Evolutionary conservation across 1,140 invertebrate species (phyloP).

Genomic region (Drosophila lini): DNA sequence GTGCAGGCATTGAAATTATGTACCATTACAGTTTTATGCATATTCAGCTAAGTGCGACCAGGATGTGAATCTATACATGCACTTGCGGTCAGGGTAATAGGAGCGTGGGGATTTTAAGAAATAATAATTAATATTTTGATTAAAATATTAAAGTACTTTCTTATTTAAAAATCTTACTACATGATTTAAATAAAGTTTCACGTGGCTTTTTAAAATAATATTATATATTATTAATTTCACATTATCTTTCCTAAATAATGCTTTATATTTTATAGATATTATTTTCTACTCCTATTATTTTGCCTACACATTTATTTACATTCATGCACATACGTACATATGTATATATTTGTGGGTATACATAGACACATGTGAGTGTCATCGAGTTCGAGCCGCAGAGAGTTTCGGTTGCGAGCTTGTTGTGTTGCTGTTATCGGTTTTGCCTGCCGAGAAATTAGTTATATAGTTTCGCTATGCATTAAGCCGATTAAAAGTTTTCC

Average conservation of each 20-base stretch:
- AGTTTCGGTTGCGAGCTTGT: slow-evolving; percentile 18
- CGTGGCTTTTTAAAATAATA: background rate
- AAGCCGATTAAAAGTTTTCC: slow-evolving; percentile 58
- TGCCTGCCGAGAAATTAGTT: slow-evolving; percentile 43
- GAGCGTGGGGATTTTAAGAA: background rate
- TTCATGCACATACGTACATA: background rate
- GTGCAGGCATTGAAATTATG: slow-evolving; percentile 73
- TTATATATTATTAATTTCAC: background rate
- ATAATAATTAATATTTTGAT: background rate
- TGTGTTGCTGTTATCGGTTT: slow-evolving; percentile 17
- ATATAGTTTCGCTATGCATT: slow-evolving; percentile 39
- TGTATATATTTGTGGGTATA: background rate
- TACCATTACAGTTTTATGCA: slow-evolving; percentile 50
- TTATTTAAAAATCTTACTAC: background rate
- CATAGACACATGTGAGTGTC: slow-evolving; percentile 16
- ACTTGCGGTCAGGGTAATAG: background rate
- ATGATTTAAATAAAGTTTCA: background rate
- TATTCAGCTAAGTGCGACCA: slow-evolving; percentile 25
- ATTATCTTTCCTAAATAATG: background rate
- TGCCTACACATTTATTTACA: background rate
- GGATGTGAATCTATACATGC: background rate
- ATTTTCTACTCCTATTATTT: background rate
- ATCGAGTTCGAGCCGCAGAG: slow-evolving; percentile 27
- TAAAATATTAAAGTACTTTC: background rate
- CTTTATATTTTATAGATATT: background rate